A percentile compares a stretch with the other conserved stretches of the same genome.
These are phyloP conservation scores for Apamea sordens DNA, from an alignment of 2,888 invertebrate species.

Conservation along the genomic window DNA sequence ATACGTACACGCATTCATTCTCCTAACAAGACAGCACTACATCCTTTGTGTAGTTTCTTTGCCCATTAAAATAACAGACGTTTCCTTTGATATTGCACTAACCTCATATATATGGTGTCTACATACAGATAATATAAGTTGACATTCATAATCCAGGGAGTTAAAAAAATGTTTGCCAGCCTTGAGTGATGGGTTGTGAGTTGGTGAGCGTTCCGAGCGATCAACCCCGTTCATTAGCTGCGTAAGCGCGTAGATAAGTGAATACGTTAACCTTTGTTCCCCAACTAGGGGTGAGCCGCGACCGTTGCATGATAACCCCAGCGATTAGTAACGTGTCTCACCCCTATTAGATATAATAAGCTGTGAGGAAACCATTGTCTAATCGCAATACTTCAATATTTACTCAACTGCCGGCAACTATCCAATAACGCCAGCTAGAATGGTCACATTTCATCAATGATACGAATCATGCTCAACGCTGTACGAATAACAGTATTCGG, in stretches of 20 bases:
- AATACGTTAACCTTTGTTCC: slow-evolving; percentile 85
- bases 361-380: slow-evolving; percentile 56
- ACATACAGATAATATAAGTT: slow-evolving; percentile 3
- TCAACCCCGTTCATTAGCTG: slow-evolving; percentile 70
- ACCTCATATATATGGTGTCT: neutral
- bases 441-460: slow-evolving; percentile 36
- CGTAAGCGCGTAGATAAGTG: slow-evolving; percentile 76
- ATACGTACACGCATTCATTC: too few relatives aligned
- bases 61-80: slow-evolving; percentile 3
- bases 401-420: slow-evolving; percentile 51
- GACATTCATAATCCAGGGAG: slow-evolving; percentile 18
- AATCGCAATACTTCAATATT: slow-evolving; percentile 58
- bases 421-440: slow-evolving; percentile 23
- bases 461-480: slow-evolving; percentile 23
- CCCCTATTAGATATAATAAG: slow-evolving; percentile 60
- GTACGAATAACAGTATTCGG: slow-evolving; percentile 52
- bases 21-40: slow-evolving; percentile 11
- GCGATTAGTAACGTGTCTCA: slow-evolving; percentile 74
- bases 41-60: slow-evolving; percentile 8
- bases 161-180: slow-evolving; percentile 39
- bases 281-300: slow-evolving; percentile 70
- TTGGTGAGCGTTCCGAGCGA: slow-evolving; percentile 52
- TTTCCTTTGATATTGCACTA: slow-evolving; percentile 7
- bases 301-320: slow-evolving; percentile 79
- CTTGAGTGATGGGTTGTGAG: slow-evolving; percentile 5